phyloP scores from a whole-genome alignment of 2,797 vertebrate genomes.

The Hippocampus kuda region DNA sequence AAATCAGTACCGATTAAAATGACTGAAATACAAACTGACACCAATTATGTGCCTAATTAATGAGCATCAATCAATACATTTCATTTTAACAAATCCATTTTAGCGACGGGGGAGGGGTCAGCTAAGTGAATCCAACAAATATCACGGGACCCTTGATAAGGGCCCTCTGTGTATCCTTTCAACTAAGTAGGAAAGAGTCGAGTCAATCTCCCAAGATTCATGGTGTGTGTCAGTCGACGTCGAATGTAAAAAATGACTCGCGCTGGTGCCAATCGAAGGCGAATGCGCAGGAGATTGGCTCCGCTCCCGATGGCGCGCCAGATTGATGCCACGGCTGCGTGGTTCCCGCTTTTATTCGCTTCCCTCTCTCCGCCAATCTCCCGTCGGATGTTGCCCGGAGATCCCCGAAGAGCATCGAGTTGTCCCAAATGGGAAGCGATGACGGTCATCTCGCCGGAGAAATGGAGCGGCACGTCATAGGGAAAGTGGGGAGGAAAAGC shows the following conservation, averaged over 20 bases:
- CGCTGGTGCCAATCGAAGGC: constrained; percentile 22
- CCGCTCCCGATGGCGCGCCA: constrained; percentile 35
- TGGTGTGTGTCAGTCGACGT: neutral
- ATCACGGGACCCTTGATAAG: neutral
- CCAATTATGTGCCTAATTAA: too few relatives aligned
- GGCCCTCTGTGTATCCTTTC: too few relatives aligned
- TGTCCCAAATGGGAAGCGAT: constrained; percentile 43
- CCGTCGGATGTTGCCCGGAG: constrained; percentile 13
- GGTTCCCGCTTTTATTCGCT: constrained; percentile 11
- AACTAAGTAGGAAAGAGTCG: neutral
- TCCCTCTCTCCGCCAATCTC: constrained; percentile 14
- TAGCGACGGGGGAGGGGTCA: too few relatives aligned
- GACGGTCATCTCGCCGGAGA: constrained; percentile 33
- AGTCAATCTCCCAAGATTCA: neutral
- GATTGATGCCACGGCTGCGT: constrained; percentile 31
- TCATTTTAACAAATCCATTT: too few relatives aligned
- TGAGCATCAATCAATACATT: too few relatives aligned
- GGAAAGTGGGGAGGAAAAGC: constrained; percentile 17
- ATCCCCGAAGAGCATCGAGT: constrained; percentile 24
- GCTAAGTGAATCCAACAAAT: too few relatives aligned
- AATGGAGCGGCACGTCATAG: constrained; percentile 43
- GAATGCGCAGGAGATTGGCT: constrained; percentile 43
- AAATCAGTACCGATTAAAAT: too few relatives aligned
- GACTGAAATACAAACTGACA: too few relatives aligned
- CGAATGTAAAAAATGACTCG: neutral